Evolutionary conservation across 2,888 invertebrate genomes (phyloP).

Genomic region (Sinohyriopsis cumingii): DNA sequence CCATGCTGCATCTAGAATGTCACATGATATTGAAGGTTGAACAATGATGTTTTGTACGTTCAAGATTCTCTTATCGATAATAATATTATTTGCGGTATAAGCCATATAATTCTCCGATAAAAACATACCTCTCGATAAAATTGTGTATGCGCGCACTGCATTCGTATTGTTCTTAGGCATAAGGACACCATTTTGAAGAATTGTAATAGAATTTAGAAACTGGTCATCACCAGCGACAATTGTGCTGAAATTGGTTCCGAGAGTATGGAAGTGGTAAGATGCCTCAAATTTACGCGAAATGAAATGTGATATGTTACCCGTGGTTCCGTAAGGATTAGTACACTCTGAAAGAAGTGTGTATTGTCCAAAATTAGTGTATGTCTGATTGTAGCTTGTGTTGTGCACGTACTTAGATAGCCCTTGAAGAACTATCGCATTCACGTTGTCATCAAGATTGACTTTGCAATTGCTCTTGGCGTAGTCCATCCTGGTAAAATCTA

Average conservation of each 20-base stretch:
- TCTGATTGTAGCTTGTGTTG: conserved; percentile 23
- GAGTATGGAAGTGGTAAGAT: conserved; percentile 37
- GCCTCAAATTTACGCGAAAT: conserved; percentile 42
- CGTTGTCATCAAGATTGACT: conserved; percentile 39
- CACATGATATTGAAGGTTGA: conserved; percentile 37
- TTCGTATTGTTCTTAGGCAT: no score
- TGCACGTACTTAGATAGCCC: conserved; percentile 29
- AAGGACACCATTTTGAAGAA: conserved; percentile 10
- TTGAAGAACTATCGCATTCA: conserved; percentile 4
- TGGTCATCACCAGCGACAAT: conserved; percentile 26
- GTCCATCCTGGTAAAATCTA: conserved; percentile 44
- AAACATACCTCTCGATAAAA: conserved; percentile 8
- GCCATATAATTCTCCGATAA: conserved; percentile 36
- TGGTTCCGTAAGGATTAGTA: conserved; percentile 55
- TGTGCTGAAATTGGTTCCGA: conserved; percentile 27
- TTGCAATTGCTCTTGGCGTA: conserved; percentile 40
- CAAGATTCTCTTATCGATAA: conserved; percentile 39
- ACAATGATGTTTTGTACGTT: conserved; percentile 37
- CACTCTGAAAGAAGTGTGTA: conserved; percentile 52
- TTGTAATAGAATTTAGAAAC: conserved; percentile 32
- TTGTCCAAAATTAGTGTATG: conserved; percentile 48
- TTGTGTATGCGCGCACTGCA: background rate
- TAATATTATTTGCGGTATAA: conserved; percentile 17
- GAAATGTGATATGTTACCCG: conserved; percentile 32
- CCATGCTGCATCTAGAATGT: conserved; percentile 42